Conservation (phyloP, 2,888 invertebrate species). For the Agriopis aurantiaria region DNA sequence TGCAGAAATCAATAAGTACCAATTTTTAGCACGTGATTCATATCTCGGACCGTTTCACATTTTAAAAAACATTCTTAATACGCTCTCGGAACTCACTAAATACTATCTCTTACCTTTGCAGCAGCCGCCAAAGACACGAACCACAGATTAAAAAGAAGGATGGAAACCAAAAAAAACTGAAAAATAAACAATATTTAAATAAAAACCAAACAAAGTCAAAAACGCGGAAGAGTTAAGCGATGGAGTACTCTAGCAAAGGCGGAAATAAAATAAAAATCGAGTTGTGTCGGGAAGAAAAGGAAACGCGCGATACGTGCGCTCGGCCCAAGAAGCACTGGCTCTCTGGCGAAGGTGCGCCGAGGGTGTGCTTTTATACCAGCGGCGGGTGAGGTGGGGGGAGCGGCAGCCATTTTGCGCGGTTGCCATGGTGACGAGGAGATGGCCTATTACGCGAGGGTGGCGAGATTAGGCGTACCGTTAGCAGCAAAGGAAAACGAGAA, state of each 20-base stretch:
- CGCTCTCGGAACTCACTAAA: conserved; percentile 21
- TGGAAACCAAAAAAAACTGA: conserved; percentile 47
- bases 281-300: conserved; percentile 57
- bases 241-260: conserved; percentile 26
- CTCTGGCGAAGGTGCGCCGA: conserved; percentile 66
- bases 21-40: conserved; percentile 53
- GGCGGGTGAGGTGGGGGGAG: conserved; percentile 62
- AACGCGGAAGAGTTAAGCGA: conserved; percentile 32
- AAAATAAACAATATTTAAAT: conserved; percentile 35
- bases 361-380: conserved; percentile 76
- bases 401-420: conserved; percentile 82
- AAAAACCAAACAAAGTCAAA: conserved; percentile 43
- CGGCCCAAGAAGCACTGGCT: conserved; percentile 71
- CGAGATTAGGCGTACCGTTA: conserved; percentile 81
- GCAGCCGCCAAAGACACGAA: conserved; percentile 59
- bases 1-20: conserved; percentile 60
- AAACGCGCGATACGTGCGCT: conserved; percentile 63
- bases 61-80: conserved; percentile 18
- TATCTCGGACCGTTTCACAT: conserved; percentile 38
- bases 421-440: conserved; percentile 81
- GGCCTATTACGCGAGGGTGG: conserved; percentile 86
- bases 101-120: conserved; percentile 67
- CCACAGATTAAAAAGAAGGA: conserved; percentile 55
- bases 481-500: conserved; percentile 57
- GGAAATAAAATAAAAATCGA: conserved; percentile 55